Base-by-base conservation (phyloP, 2,888 invertebrate genomes). In the Adelognathus sp. region DNA sequence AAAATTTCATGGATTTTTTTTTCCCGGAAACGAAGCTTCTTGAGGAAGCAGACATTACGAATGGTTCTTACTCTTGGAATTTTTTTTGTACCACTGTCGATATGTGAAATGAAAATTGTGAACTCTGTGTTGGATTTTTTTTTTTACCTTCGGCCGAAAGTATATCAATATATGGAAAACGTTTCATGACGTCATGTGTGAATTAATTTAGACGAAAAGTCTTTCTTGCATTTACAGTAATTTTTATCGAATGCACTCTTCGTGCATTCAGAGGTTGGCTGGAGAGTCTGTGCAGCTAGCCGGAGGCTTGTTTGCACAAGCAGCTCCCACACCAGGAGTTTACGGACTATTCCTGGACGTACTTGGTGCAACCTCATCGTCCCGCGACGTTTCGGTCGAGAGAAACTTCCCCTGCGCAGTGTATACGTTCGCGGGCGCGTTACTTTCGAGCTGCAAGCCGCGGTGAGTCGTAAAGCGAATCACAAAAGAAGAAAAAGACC, bases 261-360 rank as follows among this genome's bases (percentile, higher is more conserved):
- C 7, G 6, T 39, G 60, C 54, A 56, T 56, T 41, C 29, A 16
- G 21, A 39, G 18, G 18, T 16, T 39, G 31, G 50, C 18, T 27
- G 24, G 33, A 31, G 75, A 31, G 18, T 18, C 33, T 11, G 63
- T 50, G 16, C 18, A 14, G 46, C 58, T 21, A 21, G 18, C 14
- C 3, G 3, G 24, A 24, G 31, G 11, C 31, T n/a, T 7, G 58
- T n/a, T 69, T 69, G 56, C 61, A 50, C 69, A 50, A 58, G n/a
- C 24, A 64, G 39, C 54, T 50, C 21, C 72, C 61, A 39, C 73
- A 64, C 50, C 24, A 39, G 24, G 50, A 50, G 39, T 27, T 56
- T 16, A 18, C 29, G 6, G 63, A 78, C 78, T 78, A 78, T 78
- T 78, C 63, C 33, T 73, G 77, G 77, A 77, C 67, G 33, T 52